Conservation (phyloP, 2,888 invertebrate species). For the Lacanobia oleracea region DNA sequence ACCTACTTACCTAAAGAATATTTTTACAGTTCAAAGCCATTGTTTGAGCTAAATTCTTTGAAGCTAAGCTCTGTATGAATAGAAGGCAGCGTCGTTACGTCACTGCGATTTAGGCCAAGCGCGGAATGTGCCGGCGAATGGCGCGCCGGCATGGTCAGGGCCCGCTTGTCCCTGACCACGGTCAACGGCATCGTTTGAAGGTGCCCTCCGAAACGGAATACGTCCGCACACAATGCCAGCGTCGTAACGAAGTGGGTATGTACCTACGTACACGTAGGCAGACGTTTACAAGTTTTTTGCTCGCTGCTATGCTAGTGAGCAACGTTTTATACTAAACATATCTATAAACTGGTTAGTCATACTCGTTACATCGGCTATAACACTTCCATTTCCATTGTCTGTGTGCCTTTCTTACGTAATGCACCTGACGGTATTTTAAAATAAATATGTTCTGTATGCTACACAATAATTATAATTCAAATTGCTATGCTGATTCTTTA, state of each 20-base stretch:
- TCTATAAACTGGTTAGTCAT: constrained; percentile 30
- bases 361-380: constrained; percentile 17
- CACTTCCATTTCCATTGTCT: constrained; percentile 26
- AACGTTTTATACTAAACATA: constrained; percentile 10
- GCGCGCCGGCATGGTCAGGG: constrained; percentile 78
- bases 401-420: constrained; percentile 27
- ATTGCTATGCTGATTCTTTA: constrained; percentile 49
- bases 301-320: constrained; percentile 24
- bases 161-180: constrained; percentile 87
- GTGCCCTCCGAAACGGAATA: constrained; percentile 81
- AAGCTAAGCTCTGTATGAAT: constrained; percentile 17
- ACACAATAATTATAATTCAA: constrained; percentile 32
- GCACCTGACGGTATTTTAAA: constrained; percentile 7
- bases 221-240: constrained; percentile 54
- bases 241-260: constrained; percentile 41
- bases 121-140: constrained; percentile 70
- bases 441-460: constrained; percentile 28
- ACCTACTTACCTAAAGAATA: background rate
- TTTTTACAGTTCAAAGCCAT: background rate
- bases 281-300: constrained; percentile 27
- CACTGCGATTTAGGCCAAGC: constrained; percentile 72
- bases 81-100: constrained; percentile 67
- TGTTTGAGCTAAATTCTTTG: constrained; percentile 11
- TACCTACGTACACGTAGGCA: constrained; percentile 14
- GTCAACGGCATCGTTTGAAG: constrained; percentile 88